A percentile compares a stretch with the other conserved stretches of the same genome.
These are phyloP conservation scores for Dufourea novaeangliae DNA, from an alignment of 1,140 invertebrate species.

Conservation along the genomic window DNA sequence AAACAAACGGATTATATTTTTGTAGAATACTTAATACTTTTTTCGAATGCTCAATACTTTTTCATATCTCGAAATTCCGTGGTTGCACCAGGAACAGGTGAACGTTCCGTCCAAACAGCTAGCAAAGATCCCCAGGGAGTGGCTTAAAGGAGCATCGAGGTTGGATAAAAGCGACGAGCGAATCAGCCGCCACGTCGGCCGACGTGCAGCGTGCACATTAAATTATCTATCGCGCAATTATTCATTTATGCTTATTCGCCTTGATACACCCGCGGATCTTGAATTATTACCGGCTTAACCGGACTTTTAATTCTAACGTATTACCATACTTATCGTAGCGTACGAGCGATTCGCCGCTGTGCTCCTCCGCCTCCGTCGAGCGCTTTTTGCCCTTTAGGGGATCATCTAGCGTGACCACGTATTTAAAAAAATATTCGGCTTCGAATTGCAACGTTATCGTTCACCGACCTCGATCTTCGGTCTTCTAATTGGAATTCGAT, in stretches of 20 bases:
- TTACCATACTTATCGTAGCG: conserved; percentile 79
- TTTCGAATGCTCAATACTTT: too few species aligned
- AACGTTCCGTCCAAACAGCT: not conserved
- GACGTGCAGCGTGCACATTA: conserved; percentile 71
- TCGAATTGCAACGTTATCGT: not conserved
- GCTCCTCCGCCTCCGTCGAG: conserved; percentile 21
- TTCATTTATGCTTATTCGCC: conserved; percentile 81
- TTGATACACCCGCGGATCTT: conserved; percentile 79
- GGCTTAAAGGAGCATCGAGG: conserved; percentile 49
- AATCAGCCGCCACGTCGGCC: conserved; percentile 51
- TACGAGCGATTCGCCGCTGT: conserved; percentile 64
- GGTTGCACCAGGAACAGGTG: not conserved
- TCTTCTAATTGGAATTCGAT: not conserved
- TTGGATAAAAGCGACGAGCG: conserved; percentile 47
- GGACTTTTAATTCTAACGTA: conserved; percentile 79
- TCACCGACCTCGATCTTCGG: not conserved
- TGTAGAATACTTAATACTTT: too few species aligned
- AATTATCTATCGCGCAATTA: conserved; percentile 80
- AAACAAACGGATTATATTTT: too few species aligned
- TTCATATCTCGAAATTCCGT: not conserved
- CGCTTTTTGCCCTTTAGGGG: conserved; percentile 32
- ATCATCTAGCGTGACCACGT: not conserved
- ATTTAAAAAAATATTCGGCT: not conserved
- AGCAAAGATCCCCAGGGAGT: not conserved
- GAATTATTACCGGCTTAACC: conserved; percentile 80